Conservation (phyloP, 2,888 invertebrate species). For the Lacanobia wlatinum region DNA sequence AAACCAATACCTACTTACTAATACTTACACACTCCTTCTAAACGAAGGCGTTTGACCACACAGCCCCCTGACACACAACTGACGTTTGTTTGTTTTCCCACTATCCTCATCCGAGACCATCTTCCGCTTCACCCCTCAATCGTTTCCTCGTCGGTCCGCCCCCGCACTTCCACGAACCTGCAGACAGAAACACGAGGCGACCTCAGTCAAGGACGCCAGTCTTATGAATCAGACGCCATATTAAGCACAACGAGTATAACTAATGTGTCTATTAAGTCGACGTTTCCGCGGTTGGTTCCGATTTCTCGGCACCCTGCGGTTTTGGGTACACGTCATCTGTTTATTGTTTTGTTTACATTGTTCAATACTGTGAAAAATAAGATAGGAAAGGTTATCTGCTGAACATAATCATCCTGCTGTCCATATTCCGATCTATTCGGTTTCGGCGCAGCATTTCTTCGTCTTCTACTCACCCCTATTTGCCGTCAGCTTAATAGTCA, state of each 20-base stretch:
- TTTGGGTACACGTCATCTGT: slow-evolving; percentile 33
- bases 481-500: neutral
- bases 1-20: neutral
- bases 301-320: slow-evolving; percentile 44
- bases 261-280: slow-evolving; percentile 52
- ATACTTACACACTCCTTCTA: neutral
- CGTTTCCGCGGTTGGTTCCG: slow-evolving; percentile 50
- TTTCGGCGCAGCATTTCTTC: neutral
- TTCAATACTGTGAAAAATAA: neutral
- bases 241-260: slow-evolving; percentile 41
- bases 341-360: slow-evolving; percentile 36
- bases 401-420: neutral
- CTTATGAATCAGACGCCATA: slow-evolving; percentile 56
- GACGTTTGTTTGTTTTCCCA: slow-evolving; percentile 1
- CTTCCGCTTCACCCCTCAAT: slow-evolving; percentile 45
- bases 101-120: neutral
- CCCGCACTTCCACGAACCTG: slow-evolving; percentile 51
- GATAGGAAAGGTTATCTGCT: neutral
- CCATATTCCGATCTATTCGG: neutral
- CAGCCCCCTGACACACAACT: neutral
- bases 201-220: slow-evolving; percentile 35
- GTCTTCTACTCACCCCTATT: too few species aligned
- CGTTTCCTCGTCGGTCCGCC: slow-evolving; percentile 46
- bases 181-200: slow-evolving; percentile 27
- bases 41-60: neutral